Evolutionary conservation across 2,888 invertebrate genomes (phyloP).

Genomic region (Eulithis prunata): DNA sequence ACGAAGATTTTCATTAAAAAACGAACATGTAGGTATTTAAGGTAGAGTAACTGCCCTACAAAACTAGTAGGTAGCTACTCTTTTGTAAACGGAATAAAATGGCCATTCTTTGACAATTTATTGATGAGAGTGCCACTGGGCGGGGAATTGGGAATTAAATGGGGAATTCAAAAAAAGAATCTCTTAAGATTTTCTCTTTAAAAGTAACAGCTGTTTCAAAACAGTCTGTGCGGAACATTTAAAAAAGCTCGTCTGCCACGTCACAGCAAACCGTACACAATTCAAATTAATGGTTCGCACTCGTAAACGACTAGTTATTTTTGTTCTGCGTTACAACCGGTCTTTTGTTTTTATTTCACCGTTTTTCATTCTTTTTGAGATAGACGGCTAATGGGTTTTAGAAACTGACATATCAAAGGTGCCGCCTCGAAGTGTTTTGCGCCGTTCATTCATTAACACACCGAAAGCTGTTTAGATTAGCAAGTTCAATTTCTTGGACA

Average conservation of each 20-base stretch:
- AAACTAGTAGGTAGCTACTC: too few species aligned
- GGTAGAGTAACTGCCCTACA: too few species aligned
- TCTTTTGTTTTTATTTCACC: constrained; percentile 53
- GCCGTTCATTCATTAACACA: not conserved
- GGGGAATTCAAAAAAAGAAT: too few species aligned
- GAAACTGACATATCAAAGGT: constrained; percentile 32
- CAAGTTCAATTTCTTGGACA: too few species aligned
- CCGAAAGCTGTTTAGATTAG: too few species aligned
- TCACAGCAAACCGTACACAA: constrained; percentile 57
- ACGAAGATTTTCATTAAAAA: too few species aligned
- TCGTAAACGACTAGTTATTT: constrained; percentile 63
- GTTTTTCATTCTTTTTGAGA: constrained; percentile 32
- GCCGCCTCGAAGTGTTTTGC: constrained; percentile 17
- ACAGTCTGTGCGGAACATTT: constrained; percentile 40
- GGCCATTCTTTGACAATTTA: too few species aligned
- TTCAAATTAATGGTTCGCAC: constrained; percentile 64
- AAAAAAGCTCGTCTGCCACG: constrained; percentile 53
- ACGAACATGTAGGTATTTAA: too few species aligned
- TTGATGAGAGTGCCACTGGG: too few species aligned
- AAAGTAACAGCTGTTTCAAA: constrained; percentile 18
- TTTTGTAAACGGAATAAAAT: too few species aligned
- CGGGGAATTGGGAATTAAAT: too few species aligned
- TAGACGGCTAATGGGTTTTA: constrained; percentile 42
- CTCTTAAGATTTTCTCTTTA: not conserved
- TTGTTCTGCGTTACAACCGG: constrained; percentile 59